Percentiles rank a stretch among this genome's conserved stretches.
Conservation (phyloP, 92 coral and sea anemone species). For the Epizoanthus scotinus region DNA sequence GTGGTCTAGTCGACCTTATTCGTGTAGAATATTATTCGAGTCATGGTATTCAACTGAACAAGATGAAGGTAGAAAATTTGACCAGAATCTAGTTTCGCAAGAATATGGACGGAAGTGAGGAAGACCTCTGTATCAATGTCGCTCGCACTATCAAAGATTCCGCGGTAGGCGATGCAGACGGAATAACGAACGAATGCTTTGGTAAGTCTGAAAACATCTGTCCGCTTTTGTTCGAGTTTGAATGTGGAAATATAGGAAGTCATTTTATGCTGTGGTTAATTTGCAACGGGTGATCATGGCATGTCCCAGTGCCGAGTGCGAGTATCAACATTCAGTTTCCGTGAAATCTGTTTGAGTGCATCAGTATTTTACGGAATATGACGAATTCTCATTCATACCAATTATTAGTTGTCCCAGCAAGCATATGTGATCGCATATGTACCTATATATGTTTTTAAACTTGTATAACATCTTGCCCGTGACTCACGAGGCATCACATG, state of each 20-base stretch:
- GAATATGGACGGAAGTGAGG: slow-evolving; percentile 11
- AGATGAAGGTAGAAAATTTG: background rate
- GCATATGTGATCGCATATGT: too few species aligned
- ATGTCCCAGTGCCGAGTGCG: background rate
- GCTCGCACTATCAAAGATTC: background rate
- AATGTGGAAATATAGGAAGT: background rate
- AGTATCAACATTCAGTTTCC: background rate
- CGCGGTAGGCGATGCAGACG: background rate
- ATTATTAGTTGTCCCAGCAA: too few species aligned
- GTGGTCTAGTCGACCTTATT: too few species aligned
- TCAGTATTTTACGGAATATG: too few species aligned
- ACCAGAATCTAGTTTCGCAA: background rate
- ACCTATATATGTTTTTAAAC: too few species aligned
- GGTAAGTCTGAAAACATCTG: slow-evolving; percentile 8
- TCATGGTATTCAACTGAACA: too few species aligned
- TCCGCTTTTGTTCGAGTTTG: background rate
- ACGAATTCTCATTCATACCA: too few species aligned
- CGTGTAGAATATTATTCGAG: too few species aligned
- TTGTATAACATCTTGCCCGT: too few species aligned
- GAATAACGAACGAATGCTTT: slow-evolving; percentile 2
- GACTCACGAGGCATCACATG: too few species aligned
- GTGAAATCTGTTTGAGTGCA: too few species aligned
- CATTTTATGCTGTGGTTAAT: background rate
- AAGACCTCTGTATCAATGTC: background rate
- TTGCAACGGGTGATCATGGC: too few species aligned